These are phyloP conservation scores for Salminus brasiliensis DNA, from an alignment of 2,113 vertebrate species.

Conservation along the genomic window DNA sequence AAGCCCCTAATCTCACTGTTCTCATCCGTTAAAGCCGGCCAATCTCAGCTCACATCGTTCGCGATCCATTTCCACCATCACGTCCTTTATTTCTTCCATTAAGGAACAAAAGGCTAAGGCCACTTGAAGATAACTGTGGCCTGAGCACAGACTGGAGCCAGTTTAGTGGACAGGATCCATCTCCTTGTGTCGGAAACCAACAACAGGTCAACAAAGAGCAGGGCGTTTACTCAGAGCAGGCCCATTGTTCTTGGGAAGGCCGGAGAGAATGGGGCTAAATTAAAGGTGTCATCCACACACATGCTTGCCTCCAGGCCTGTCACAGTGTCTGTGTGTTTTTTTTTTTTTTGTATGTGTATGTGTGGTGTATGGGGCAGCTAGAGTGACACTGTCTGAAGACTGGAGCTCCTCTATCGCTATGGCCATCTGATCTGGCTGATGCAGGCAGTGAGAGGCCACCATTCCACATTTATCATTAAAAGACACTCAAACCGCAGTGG, in stretches of 20 bases:
- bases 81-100: slow-evolving; percentile 27
- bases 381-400: slow-evolving; percentile 61
- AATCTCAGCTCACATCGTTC: slow-evolving; percentile 63
- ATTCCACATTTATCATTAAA: slow-evolving; percentile 83
- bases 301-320: slow-evolving; percentile 24
- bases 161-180: slow-evolving; percentile 38
- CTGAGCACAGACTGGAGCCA: slow-evolving; percentile 22
- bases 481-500: neutral
- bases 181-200: slow-evolving; percentile 25
- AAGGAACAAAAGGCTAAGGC: slow-evolving; percentile 39
- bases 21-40: slow-evolving; percentile 49
- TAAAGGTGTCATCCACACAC: slow-evolving; percentile 73
- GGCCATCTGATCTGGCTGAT: slow-evolving; percentile 79
- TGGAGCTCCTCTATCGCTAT: slow-evolving; percentile 64
- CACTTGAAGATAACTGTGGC: slow-evolving; percentile 35
- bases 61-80: slow-evolving; percentile 52
- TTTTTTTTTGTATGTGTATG: neutral
- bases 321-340: slow-evolving; percentile 24
- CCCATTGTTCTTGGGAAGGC: slow-evolving; percentile 66
- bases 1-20: slow-evolving; percentile 20
- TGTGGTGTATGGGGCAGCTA: slow-evolving; percentile 24
- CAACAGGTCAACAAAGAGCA: slow-evolving; percentile 38
- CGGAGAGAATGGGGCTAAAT: slow-evolving; percentile 61
- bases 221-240: slow-evolving; percentile 63
- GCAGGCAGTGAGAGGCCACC: slow-evolving; percentile 46